These are phyloP conservation scores for Trachops cirrhosus DNA, from an alignment of 2,797 vertebrate genomes.

Conservation along the genomic window DNA sequence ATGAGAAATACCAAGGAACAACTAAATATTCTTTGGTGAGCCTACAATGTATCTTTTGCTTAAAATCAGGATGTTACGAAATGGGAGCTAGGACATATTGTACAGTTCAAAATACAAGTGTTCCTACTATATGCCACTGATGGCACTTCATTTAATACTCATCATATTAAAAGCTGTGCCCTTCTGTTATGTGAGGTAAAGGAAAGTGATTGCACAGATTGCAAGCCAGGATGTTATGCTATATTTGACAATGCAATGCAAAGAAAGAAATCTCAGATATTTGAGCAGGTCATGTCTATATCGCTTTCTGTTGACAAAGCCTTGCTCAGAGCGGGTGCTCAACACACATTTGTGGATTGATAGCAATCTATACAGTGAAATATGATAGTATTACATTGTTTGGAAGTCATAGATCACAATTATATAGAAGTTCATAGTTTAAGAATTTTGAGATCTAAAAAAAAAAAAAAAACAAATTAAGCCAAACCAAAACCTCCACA, in stretches of 20 bases:
- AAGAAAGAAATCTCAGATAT: conserved; percentile 2
- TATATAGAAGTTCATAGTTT: conserved; percentile 17
- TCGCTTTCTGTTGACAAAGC: conserved; percentile 2
- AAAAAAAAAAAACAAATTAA: background rate
- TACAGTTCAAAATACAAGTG: conserved; percentile 70
- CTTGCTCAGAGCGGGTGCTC: background rate
- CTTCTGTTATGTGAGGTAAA: conserved; percentile 68
- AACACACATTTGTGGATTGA: background rate
- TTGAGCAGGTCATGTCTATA: background rate
- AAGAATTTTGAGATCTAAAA: background rate
- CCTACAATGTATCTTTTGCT: conserved; percentile 34
- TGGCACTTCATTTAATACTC: conserved; percentile 52
- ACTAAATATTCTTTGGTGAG: conserved; percentile 24
- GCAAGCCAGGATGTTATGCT: conserved; percentile 45
- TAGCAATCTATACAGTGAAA: background rate
- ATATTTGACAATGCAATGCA: conserved; percentile 51
- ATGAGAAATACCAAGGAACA: conserved; percentile 46
- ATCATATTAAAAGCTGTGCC: conserved; percentile 63
- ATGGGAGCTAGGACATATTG: conserved; percentile 66
- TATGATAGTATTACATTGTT: background rate
- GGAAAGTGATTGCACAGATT: conserved; percentile 52
- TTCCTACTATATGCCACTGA: conserved; percentile 60
- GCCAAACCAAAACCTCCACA: background rate
- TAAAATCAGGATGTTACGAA: conserved; percentile 31
- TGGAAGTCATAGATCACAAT: background rate